Base-by-base conservation (phyloP, 2,888 invertebrate species). In the Chymomyza procnemis region DNA sequence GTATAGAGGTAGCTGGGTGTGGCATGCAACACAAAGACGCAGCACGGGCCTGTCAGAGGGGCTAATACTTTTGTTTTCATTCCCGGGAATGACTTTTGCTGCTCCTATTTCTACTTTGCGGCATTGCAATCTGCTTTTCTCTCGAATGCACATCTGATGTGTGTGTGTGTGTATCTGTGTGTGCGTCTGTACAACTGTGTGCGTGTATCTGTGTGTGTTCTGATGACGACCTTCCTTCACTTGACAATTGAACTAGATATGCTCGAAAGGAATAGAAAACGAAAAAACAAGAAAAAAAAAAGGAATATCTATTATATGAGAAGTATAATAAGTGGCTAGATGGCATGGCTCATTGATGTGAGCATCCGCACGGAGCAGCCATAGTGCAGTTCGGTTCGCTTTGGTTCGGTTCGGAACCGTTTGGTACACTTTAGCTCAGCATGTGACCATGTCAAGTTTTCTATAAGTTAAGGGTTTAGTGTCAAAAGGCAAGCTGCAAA, bases 271-370 rank as follows among this genome's bases (percentile, higher is more conserved):
- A n/a, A 8, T n/a, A 47, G 47, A 19, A 46, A 48, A 41, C n/a
- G 50, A n/a, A 12, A 46, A 56, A 22, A 52, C 48, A 66, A 66
- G 55, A 66, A 65, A 62, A 16, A 19, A 50, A 9, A 16, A 50
- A 50, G 8, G 50, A 19, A 50, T 12, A 41, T 41, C 34, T 12
- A 41, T 41, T 41, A 41, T 41, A 41, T 12, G 12, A 41, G 26
- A 1, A 26, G 26, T 14, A 41, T 41, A 41, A 41, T 41, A 19
- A 50, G 50, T 50, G 19, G 16, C 50, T 50, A 16, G 19, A 50
- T 50, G 50, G 50, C 14, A 41, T 41, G 34, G 18, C 50, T 50
- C 50, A 50, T 16, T 50, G 19, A 50, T 50, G 50, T 50, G 50
- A 50, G 19, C 34, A 41, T 12, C 34, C 9, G 34, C 6, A 41